A percentile compares a stretch with the other conserved stretches of the same genome.
Conservation (phyloP, 2,888 invertebrate genomes). For the Catocala fraxini region DNA sequence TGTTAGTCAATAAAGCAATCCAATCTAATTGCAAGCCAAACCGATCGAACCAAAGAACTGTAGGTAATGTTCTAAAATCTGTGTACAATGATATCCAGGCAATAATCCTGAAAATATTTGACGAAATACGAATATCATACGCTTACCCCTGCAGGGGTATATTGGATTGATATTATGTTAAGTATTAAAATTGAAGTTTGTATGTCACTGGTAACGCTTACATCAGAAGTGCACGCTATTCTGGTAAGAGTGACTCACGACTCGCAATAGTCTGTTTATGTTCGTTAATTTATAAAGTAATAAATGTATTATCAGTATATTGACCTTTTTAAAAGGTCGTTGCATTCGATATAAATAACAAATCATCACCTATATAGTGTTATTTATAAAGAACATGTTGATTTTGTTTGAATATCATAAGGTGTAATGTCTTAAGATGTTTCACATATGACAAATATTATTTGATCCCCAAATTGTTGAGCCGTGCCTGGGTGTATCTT, state of each 20-base stretch:
- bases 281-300: slow-evolving; percentile 8
- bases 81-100: no score
- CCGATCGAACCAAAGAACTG: no score
- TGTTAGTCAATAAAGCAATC: no score
- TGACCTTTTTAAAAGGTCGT: slow-evolving; percentile 9
- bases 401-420: not conserved
- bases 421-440: no score
- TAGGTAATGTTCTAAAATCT: no score
- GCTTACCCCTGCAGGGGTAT: not conserved
- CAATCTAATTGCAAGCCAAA: no score
- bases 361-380: not conserved
- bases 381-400: not conserved
- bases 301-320: slow-evolving; percentile 15
- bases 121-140: no score
- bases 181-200: slow-evolving; percentile 1
- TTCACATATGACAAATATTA: no score
- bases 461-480: no score
- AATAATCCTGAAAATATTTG: no score
- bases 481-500: no score
- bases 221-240: slow-evolving; percentile 32
- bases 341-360: slow-evolving; percentile 8
- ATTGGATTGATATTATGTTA: not conserved
- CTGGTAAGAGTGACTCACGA: slow-evolving; percentile 19
- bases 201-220: slow-evolving; percentile 23
- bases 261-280: slow-evolving; percentile 9